Conservation (phyloP, 2,797 vertebrate genomes). For the Pterois miles region DNA sequence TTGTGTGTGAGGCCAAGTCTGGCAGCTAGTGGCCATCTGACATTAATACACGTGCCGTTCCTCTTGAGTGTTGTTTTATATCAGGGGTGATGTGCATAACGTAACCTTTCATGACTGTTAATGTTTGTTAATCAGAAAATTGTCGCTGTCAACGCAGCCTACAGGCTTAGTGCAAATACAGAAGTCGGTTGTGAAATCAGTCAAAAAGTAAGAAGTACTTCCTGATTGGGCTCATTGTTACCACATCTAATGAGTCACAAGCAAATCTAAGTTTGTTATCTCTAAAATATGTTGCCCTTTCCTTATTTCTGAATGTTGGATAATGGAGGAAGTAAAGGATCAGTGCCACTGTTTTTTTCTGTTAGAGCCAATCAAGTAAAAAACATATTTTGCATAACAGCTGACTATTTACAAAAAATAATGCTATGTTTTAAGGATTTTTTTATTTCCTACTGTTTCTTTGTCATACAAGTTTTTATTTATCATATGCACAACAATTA, state of each 20-base stretch:
- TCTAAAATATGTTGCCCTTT: not conserved
- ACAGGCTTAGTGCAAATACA: not conserved
- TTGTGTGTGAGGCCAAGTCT: conserved; percentile 44
- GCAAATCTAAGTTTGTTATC: not conserved
- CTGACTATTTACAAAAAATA: not conserved
- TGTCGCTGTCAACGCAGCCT: not conserved
- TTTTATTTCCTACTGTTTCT: too few relatives aligned
- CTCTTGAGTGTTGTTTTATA: not conserved
- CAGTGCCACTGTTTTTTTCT: not conserved
- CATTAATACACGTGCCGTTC: conserved; percentile 23
- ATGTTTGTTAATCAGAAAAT: not conserved
- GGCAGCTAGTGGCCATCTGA: conserved; percentile 25
- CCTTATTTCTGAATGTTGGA: not conserved
- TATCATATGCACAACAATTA: not conserved
- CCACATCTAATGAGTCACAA: not conserved
- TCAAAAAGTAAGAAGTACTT: conserved; percentile 12
- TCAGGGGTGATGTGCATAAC: not conserved
- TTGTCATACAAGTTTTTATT: not conserved
- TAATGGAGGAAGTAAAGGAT: conserved; percentile 3
- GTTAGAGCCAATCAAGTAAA: not conserved
- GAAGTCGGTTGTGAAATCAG: not conserved
- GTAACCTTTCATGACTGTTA: not conserved
- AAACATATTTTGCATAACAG: not conserved
- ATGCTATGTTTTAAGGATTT: not conserved
- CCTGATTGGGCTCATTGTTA: conserved; percentile 8